Evolutionary conservation across 2,888 invertebrate genomes (phyloP).

Genomic region (Drosophila anomalata): DNA sequence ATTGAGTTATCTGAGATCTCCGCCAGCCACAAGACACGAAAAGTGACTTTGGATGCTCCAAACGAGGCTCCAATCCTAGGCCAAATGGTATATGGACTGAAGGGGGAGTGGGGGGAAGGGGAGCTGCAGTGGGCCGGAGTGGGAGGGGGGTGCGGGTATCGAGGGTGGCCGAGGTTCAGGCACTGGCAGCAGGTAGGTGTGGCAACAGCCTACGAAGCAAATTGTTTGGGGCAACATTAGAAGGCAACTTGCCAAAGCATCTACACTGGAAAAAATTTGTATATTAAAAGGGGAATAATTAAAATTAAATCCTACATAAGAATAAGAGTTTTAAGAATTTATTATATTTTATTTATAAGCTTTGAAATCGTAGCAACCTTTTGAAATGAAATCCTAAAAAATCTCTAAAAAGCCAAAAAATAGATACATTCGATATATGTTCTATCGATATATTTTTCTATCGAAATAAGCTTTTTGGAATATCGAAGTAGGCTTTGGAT

Average conservation of each 20-base stretch:
- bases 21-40: conserved; percentile 47
- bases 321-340: too few relatives aligned
- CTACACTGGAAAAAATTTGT: conserved; percentile 1
- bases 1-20: conserved; percentile 82
- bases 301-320: too few relatives aligned
- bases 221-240: conserved; percentile 73
- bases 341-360: not conserved
- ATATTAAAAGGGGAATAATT: not conserved
- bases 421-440: not conserved
- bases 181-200: conserved; percentile 73
- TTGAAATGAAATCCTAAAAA: not conserved
- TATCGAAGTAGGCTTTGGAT: not conserved
- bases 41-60: conserved; percentile 41
- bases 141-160: not conserved
- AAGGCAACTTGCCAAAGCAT: conserved; percentile 47
- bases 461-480: not conserved
- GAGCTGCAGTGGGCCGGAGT: not conserved
- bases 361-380: not conserved
- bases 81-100: not conserved
- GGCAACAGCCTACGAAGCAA: conserved; percentile 71
- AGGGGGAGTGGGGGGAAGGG: too few relatives aligned
- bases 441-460: not conserved
- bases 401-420: not conserved
- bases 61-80: conserved; percentile 49
- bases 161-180: conserved; percentile 25